Percentiles rank a stretch among this genome's conserved stretches.
Evolutionary conservation across 2,797 vertebrate species (phyloP).

Genomic region (Florisuga fusca): DNA sequence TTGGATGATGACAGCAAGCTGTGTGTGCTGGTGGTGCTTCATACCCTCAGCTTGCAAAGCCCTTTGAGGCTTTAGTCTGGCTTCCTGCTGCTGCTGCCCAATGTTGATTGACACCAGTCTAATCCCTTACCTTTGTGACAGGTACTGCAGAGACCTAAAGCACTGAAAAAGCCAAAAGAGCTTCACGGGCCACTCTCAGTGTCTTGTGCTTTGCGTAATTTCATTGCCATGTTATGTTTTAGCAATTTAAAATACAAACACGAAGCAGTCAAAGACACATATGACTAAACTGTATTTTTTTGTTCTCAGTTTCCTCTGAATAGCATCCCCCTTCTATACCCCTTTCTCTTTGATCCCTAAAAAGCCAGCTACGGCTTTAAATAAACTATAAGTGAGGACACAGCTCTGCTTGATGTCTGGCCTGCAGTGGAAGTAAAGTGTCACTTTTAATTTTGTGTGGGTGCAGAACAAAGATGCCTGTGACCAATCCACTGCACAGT

Average conservation of each 20-base stretch:
- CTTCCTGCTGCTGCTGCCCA: neutral
- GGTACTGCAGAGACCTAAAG: neutral
- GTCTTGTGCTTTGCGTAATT: neutral
- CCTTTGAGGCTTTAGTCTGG: neutral
- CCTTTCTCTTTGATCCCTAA: constrained; percentile 59
- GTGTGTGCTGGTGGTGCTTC: neutral
- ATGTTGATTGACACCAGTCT: neutral
- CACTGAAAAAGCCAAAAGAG: neutral
- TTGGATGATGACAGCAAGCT: neutral
- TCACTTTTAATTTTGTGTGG: constrained; percentile 67
- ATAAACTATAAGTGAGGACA: constrained; percentile 36
- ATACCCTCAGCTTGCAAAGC: neutral
- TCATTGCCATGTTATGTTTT: neutral
- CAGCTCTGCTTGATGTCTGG: constrained; percentile 57
- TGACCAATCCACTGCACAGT: constrained; percentile 58
- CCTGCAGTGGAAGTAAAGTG: constrained; percentile 63
- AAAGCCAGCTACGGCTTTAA: constrained; percentile 56
- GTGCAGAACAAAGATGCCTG: constrained; percentile 65
- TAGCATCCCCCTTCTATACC: neutral
- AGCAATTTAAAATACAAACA: constrained; percentile 4
- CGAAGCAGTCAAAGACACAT: neutral
- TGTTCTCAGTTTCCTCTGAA: neutral
- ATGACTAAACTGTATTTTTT: neutral
- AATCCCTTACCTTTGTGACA: neutral
- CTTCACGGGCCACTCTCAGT: neutral